Base-by-base conservation (phyloP, 2,797 vertebrate species). In the Streptopelia turtur region DNA sequence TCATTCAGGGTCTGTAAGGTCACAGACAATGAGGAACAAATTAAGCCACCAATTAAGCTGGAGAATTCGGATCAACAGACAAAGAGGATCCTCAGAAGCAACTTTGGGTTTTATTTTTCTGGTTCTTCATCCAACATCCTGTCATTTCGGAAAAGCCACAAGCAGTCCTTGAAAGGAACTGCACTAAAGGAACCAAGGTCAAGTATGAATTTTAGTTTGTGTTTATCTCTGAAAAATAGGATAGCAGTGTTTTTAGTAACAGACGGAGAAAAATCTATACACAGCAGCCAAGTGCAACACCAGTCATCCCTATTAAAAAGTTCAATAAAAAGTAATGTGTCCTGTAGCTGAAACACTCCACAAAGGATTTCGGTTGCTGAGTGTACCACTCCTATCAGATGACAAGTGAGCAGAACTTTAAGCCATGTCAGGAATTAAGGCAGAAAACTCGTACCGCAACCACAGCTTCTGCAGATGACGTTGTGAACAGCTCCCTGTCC, bases 281-380 rank as follows among this genome's bases (percentile, higher is more conserved):
- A 8, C 30, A 85, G 87, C 70, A 78, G 86, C 69, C 77, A 92
- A 90, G 77, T 27, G n/a, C 52, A 60, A 52, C 56, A 57, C 20
- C 64, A 71, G 70, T 56, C 56, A 72, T 35, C 59, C 61, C 50
- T 82, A 27, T 55, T 83, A 76, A 59, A 81, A 71, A 49, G 35
- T 25, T 91, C 90, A 65, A 83, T 85, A 91, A 91, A 68, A 91
- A 61, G 55, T 60, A 91, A 90, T 8, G 31, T 27, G 61, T 70
- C 78, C 55, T 89, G 31, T 52, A 49, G 69, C n/a, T 56, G 68
- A 80, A 95, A 93, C 61, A 76, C 68, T 89, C 75, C 80, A 77
- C 77, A 87, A 91, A 80, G 47, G 24, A 61, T 69, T 85, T 69
- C 4, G 3, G 41, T 64, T 64, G 33, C 64, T 68, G 80, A 82